These are phyloP conservation scores for Bombus confusus DNA, from an alignment of 1,140 invertebrate genomes.

Conservation along the genomic window DNA sequence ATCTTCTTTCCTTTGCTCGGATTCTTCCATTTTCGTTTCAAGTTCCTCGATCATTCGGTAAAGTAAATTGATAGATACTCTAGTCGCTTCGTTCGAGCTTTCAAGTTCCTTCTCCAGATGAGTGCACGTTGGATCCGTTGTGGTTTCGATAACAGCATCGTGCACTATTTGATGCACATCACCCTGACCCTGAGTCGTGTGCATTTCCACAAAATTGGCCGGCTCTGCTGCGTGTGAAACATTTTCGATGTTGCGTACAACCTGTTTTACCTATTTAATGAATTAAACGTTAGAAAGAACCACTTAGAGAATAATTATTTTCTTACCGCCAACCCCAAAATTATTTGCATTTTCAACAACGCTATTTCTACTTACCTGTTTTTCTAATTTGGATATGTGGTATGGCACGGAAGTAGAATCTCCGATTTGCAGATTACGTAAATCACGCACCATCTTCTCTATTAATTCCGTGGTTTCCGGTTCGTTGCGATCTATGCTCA, in stretches of 20 bases:
- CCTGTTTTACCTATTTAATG: slow-evolving; percentile 48
- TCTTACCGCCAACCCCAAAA: background rate
- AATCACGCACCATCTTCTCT: slow-evolving; percentile 41
- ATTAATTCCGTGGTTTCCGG: slow-evolving; percentile 35
- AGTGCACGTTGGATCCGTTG: background rate
- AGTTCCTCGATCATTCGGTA: slow-evolving; percentile 66
- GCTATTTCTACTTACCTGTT: slow-evolving; percentile 53
- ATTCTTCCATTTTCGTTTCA: slow-evolving; percentile 33
- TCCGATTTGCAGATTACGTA: slow-evolving; percentile 69
- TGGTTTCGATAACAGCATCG: slow-evolving; percentile 34
- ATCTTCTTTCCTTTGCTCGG: background rate
- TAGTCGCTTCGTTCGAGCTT: slow-evolving; percentile 27
- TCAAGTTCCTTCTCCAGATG: slow-evolving; percentile 19
- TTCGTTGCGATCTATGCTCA: background rate
- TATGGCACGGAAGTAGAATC: slow-evolving; percentile 57
- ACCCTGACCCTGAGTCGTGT: slow-evolving; percentile 59
- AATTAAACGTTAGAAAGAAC: background rate
- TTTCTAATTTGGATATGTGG: slow-evolving; percentile 59
- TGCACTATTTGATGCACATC: slow-evolving; percentile 54
- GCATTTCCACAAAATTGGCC: background rate
- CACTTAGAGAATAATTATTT: background rate
- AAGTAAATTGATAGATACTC: slow-evolving; percentile 42
- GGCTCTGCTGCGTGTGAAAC: background rate
- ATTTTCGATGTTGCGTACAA: slow-evolving; percentile 18
- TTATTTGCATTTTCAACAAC: background rate